Percentiles rank a stretch among this genome's conserved stretches.
Evolutionary conservation across 2,888 invertebrate species (phyloP).

Genomic region (Brachypalpus laphriformis): DNA sequence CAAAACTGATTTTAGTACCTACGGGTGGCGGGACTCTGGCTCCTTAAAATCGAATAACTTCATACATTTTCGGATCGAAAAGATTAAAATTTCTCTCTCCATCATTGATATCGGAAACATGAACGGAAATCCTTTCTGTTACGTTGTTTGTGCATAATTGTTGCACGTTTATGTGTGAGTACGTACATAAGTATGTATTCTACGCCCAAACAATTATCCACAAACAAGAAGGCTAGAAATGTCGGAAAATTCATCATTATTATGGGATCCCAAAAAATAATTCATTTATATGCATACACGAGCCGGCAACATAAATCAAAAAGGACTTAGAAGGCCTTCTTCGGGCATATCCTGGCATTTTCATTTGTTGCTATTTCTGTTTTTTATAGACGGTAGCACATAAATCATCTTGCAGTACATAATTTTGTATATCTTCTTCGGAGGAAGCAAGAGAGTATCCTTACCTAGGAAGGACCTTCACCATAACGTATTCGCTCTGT

Average conservation of each 20-base stretch:
- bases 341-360: conserved; percentile 38
- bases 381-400: conserved; percentile 60
- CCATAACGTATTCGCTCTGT: neutral
- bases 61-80: neutral
- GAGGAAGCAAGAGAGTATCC: neutral
- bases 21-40: neutral
- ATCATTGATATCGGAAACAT: neutral
- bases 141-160: conserved; percentile 20
- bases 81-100: neutral
- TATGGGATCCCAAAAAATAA: conserved; percentile 42
- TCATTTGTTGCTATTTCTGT: conserved; percentile 52
- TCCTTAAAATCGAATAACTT: neutral
- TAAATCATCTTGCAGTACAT: conserved; percentile 59
- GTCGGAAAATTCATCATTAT: conserved; percentile 67
- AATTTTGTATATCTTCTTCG: neutral
- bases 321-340: conserved; percentile 41
- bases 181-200: no score
- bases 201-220: conserved; percentile 59
- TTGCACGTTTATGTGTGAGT: conserved; percentile 9
- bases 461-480: neutral
- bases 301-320: conserved; percentile 66
- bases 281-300: conserved; percentile 67
- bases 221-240: conserved; percentile 42
- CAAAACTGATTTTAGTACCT: conserved; percentile 12
- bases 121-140: neutral